Conservation (phyloP, 1,140 invertebrate genomes). For the Wasmannia auropunctata region DNA sequence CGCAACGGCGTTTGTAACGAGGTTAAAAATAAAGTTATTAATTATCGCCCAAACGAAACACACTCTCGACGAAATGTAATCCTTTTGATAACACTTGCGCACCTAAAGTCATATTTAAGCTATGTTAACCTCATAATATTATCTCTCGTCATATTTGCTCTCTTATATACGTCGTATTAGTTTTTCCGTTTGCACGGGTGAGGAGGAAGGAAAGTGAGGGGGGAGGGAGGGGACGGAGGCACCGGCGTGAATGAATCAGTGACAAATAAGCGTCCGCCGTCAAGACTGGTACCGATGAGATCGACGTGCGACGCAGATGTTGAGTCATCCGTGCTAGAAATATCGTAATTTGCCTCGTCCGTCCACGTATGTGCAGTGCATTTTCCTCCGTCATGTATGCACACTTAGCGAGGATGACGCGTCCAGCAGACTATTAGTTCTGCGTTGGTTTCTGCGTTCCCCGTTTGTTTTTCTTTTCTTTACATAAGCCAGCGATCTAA, state of each 20-base stretch:
- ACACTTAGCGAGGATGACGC: conserved; percentile 41
- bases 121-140: conserved; percentile 15
- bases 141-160: conserved; percentile 16
- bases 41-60: not conserved
- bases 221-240: too few relatives aligned
- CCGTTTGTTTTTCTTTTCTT: not conserved
- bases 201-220: too few relatives aligned
- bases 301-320: conserved; percentile 58
- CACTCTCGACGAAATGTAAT: not conserved
- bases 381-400: not conserved
- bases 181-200: not conserved
- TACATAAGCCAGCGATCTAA: not conserved
- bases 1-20: not conserved
- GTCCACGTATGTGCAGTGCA: not conserved
- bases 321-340: conserved; percentile 66
- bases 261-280: conserved; percentile 26
- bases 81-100: not conserved
- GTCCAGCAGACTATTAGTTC: conserved; percentile 19
- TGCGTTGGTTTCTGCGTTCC: not conserved
- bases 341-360: conserved; percentile 53
- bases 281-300: conserved; percentile 55
- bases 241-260: conserved; percentile 38
- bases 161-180: conserved; percentile 32
- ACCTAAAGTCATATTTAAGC: conserved; percentile 3
- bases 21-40: not conserved